Conservation (phyloP, 2,113 vertebrate species). For the Neomonachus schauinslandi region DNA sequence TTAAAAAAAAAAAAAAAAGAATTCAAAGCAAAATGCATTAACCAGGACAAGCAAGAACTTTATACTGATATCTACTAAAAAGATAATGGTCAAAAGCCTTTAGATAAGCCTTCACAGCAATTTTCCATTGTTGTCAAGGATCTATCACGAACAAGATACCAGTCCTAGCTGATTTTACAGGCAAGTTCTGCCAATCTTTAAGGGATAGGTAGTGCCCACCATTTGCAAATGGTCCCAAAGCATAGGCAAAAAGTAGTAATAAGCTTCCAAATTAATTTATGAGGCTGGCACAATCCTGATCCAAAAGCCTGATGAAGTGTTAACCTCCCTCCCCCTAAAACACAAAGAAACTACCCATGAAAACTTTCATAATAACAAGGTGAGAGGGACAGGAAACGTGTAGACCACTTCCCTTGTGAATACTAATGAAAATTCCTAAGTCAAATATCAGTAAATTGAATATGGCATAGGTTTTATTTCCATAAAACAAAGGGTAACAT, state of each 20-base stretch:
- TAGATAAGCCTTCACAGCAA: not conserved
- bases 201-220: not conserved
- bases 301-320: not conserved
- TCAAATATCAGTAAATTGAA: constrained; percentile 12
- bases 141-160: not conserved
- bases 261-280: constrained; percentile 27
- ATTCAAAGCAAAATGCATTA: constrained; percentile 38
- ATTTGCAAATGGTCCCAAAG: not conserved
- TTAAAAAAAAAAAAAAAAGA: not conserved
- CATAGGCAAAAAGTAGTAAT: not conserved
- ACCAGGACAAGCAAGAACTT: not conserved
- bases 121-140: not conserved
- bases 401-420: not conserved
- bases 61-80: not conserved
- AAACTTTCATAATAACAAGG: not conserved
- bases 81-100: not conserved
- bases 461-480: not conserved
- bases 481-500: constrained; percentile 8
- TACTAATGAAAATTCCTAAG: constrained; percentile 2
- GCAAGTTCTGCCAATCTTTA: not conserved
- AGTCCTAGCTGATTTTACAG: not conserved
- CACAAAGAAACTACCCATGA: not conserved
- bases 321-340: not conserved
- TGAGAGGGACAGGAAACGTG: not conserved
- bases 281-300: not conserved